Percentiles rank a stretch among this genome's conserved stretches.
Evolutionary conservation across 2,113 vertebrate genomes (phyloP).

Genomic region (Martes martes): DNA sequence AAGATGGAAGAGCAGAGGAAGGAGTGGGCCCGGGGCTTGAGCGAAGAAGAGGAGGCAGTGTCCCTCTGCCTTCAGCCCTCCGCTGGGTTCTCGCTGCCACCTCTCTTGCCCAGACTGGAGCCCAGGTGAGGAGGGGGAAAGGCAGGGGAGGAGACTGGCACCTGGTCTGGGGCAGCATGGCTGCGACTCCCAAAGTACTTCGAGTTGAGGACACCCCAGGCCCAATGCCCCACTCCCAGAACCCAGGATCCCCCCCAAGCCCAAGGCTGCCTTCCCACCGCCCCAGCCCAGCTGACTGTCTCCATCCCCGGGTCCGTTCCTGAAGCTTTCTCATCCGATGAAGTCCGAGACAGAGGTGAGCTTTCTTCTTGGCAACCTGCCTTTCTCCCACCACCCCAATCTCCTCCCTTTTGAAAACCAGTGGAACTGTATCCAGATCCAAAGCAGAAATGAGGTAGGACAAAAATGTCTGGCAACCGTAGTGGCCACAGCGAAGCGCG

Average conservation of each 20-base stretch:
- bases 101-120: neutral
- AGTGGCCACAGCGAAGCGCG: too few relatives aligned
- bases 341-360: neutral
- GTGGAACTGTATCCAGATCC: neutral
- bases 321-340: neutral
- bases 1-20: neutral
- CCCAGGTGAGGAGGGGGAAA: neutral
- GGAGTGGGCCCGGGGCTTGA: rapidly evolving
- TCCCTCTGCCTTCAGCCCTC: neutral
- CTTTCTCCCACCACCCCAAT: neutral
- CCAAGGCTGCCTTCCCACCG: neutral
- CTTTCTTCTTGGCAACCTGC: neutral
- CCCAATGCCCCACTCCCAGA: neutral
- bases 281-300: neutral
- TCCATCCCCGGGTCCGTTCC: rapidly evolving
- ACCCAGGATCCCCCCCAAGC: neutral
- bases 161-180: neutral
- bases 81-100: neutral
- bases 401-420: neutral
- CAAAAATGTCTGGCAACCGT: neutral
- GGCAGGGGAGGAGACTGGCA: too few relatives aligned
- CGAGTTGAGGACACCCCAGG: neutral
- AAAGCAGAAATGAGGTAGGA: neutral
- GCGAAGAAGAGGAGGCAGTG: neutral
- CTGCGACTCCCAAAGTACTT: neutral